These are phyloP conservation scores for Stigmatopora nigra DNA, from an alignment of 2,113 vertebrate species.

Conservation along the genomic window DNA sequence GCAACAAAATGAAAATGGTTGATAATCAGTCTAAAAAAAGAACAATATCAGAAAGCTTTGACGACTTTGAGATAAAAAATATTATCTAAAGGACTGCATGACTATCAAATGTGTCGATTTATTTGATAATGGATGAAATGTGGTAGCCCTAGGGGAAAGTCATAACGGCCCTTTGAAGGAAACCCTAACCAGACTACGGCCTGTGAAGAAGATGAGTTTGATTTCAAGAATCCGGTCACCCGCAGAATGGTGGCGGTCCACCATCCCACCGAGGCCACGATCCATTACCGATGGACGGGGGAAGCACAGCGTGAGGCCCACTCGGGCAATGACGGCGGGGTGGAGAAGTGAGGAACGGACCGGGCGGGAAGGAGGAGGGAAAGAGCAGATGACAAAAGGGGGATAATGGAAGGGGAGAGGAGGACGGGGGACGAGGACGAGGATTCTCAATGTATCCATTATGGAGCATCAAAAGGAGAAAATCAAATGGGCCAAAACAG, in stretches of 20 bases:
- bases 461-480: conserved; percentile 57
- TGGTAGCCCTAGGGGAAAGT: no score
- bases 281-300: conserved; percentile 59
- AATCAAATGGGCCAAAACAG: conserved; percentile 55
- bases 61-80: no score
- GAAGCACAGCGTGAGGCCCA: conserved; percentile 62
- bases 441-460: conserved; percentile 58
- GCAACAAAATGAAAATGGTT: no score
- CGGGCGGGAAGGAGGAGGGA: conserved; percentile 34
- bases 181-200: no score
- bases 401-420: conserved; percentile 54
- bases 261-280: conserved; percentile 54
- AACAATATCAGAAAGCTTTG: no score
- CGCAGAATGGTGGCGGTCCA: conserved; percentile 58
- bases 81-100: no score
- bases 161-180: no score
- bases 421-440: conserved; percentile 29
- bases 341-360: conserved; percentile 49
- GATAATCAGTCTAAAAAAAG: no score
- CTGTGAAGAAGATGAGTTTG: conserved; percentile 13
- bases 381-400: conserved; percentile 45
- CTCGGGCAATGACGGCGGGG: conserved; percentile 59
- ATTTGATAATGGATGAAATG: no score
- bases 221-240: conserved; percentile 61
- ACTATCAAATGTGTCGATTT: no score